Conservation (phyloP, 2,113 vertebrate species). For the Pholis gunnellus region DNA sequence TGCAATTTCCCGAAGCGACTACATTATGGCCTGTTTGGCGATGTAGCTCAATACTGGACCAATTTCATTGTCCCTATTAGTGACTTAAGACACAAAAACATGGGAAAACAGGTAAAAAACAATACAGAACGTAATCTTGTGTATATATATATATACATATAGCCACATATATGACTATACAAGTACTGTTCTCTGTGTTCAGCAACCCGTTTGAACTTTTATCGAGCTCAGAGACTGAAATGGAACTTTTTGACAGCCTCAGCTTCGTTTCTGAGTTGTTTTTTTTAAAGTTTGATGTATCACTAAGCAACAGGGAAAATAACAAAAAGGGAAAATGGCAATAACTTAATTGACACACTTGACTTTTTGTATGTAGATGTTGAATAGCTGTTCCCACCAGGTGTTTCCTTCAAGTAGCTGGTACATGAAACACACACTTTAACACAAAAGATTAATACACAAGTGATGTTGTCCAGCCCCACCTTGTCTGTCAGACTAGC, state of each 20-base stretch:
- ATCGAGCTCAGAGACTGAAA: conserved; percentile 9
- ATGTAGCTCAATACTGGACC: no score
- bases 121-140: not conserved
- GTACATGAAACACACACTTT: conserved; percentile 32
- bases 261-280: conserved; percentile 29
- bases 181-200: not conserved
- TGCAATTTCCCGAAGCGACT: not conserved
- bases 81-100: not conserved
- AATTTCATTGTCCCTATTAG: no score
- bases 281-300: conserved; percentile 54
- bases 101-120: not conserved
- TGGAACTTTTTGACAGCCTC: conserved; percentile 13
- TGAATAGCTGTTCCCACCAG: conserved; percentile 60
- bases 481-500: conserved; percentile 64
- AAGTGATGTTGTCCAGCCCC: conserved; percentile 61
- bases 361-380: conserved; percentile 39
- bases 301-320: conserved; percentile 60
- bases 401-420: conserved; percentile 62
- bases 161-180: not conserved
- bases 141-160: not conserved
- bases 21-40: no score
- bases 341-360: conserved; percentile 64
- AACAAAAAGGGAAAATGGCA: conserved; percentile 53
- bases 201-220: not conserved
- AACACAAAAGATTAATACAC: conserved; percentile 56